These are phyloP conservation scores for Camponotus fellah DNA, from an alignment of 2,888 invertebrate species.

Conservation along the genomic window DNA sequence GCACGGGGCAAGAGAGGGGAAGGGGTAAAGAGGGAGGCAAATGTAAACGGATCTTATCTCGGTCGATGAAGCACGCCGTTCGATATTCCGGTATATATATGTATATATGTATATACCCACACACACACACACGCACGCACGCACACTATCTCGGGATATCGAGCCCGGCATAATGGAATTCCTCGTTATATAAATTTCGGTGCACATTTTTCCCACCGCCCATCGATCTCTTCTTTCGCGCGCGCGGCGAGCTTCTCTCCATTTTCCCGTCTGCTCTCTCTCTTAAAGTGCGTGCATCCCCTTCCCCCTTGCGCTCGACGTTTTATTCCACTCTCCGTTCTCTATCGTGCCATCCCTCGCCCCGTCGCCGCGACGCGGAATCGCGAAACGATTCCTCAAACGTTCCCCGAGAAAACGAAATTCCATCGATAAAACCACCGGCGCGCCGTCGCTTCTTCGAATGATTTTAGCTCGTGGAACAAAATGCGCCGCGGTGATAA, in stretches of 20 bases:
- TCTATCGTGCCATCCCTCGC: constrained; percentile 22
- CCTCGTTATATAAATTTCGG: constrained; percentile 77
- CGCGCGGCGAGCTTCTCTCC: constrained; percentile 47
- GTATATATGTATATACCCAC: background rate
- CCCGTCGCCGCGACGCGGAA: constrained; percentile 47
- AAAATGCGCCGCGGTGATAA: constrained; percentile 51
- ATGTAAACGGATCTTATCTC: constrained; percentile 78
- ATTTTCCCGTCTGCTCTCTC: constrained; percentile 56
- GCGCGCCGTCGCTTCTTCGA: constrained; percentile 60
- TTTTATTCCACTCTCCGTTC: constrained; percentile 8
- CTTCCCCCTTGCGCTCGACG: constrained; percentile 39
- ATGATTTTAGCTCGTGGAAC: constrained; percentile 61
- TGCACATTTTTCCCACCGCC: constrained; percentile 74
- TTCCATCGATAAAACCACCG: constrained; percentile 68
- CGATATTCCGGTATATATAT: constrained; percentile 69
- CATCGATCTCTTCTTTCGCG: constrained; percentile 70
- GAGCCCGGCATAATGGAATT: constrained; percentile 73
- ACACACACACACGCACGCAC: background rate
- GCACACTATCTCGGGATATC: constrained; percentile 61
- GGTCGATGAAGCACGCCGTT: constrained; percentile 76
- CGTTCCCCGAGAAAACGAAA: constrained; percentile 66
- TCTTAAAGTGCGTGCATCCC: constrained; percentile 64
- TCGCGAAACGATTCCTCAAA: constrained; percentile 59
- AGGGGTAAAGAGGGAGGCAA: constrained; percentile 40
- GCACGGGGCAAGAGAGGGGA: constrained; percentile 40